phyloP scores from a whole-genome alignment of 2,888 invertebrate species.

The Gymnocheta viridis region DNA sequence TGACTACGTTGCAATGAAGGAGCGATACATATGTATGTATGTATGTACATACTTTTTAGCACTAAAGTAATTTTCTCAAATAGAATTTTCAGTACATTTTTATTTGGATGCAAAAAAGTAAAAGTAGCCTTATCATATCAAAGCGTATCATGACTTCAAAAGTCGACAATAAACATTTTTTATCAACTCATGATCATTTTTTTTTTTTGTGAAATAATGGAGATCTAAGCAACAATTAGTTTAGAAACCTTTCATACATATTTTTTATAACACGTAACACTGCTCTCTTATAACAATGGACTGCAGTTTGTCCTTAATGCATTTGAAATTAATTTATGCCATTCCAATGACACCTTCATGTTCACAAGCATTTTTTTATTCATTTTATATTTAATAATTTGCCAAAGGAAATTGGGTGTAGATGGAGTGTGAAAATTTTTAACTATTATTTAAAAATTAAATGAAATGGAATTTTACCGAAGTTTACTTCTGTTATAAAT shows the following conservation, averaged over 20 bases:
- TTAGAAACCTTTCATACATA: neutral
- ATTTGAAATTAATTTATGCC: neutral
- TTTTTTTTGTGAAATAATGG: neutral
- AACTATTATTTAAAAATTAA: neutral
- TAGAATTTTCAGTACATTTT: too few species aligned
- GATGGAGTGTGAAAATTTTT: neutral
- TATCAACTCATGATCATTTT: neutral
- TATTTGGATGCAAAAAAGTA: neutral
- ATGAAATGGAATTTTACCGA: slow-evolving; percentile 28
- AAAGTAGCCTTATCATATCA: neutral
- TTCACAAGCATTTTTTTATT: slow-evolving; percentile 14
- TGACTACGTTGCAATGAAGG: too few species aligned
- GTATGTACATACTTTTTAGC: too few species aligned
- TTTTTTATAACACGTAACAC: neutral
- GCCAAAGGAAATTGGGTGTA: neutral
- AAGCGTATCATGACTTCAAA: neutral
- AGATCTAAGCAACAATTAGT: neutral
- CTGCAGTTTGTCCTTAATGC: neutral
- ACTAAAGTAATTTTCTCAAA: too few species aligned
- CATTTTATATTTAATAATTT: neutral
- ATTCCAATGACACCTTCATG: neutral
- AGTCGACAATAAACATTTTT: neutral
- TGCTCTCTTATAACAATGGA: too few species aligned
- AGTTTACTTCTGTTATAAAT: neutral
- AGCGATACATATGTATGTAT: too few species aligned